These are phyloP conservation scores for Eptatretus atami DNA, from an alignment of 2,797 vertebrate genomes.

Conservation along the genomic window DNA sequence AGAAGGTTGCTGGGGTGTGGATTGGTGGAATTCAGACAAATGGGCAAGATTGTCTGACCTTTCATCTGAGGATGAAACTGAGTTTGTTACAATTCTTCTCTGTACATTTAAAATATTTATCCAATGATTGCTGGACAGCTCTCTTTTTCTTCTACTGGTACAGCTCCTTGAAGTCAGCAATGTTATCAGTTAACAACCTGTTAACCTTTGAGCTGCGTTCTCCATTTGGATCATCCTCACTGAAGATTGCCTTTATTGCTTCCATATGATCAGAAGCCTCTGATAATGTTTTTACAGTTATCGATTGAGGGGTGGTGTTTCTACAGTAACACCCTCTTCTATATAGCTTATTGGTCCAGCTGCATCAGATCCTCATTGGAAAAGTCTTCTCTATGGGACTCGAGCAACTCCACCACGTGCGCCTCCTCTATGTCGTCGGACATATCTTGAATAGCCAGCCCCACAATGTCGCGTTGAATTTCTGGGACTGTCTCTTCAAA, in stretches of 20 bases:
- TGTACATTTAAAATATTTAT: not conserved
- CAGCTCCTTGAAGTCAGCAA: not conserved
- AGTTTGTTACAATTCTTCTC: too few relatives aligned
- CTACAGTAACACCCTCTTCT: not conserved
- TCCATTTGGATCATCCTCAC: constrained; percentile 1
- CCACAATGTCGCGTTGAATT: too few relatives aligned
- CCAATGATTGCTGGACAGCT: not conserved
- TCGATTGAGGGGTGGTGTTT: not conserved
- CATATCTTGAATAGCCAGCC: too few relatives aligned
- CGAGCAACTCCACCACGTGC: too few relatives aligned
- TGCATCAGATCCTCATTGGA: not conserved
- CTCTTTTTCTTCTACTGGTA: not conserved
- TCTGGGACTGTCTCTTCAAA: too few relatives aligned
- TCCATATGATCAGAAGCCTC: not conserved
- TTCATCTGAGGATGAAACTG: too few relatives aligned
- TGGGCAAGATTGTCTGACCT: too few relatives aligned
- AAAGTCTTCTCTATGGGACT: too few relatives aligned
- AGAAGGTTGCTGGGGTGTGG: too few relatives aligned
- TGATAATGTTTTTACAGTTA: not conserved
- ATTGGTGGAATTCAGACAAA: too few relatives aligned
- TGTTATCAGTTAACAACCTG: not conserved
- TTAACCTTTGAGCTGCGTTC: not conserved
- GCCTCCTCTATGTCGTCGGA: too few relatives aligned
- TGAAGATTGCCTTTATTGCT: constrained; percentile 1
- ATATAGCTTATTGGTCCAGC: not conserved